Conservation (phyloP, 2,888 invertebrate genomes). For the Chorisops tibialis region DNA sequence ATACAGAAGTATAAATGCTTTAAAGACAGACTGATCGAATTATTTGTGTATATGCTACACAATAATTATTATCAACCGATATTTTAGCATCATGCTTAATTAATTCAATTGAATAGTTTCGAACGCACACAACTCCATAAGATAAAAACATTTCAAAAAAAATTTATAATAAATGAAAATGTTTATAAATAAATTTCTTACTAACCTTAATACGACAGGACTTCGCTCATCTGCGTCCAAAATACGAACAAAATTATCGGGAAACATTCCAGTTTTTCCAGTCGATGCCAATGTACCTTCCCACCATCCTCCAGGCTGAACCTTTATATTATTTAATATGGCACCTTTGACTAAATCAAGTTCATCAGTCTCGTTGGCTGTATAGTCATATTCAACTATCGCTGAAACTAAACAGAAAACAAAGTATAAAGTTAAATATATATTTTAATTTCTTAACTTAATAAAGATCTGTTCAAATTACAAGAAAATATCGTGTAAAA, state of each 20-base stretch:
- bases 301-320: conserved; percentile 86
- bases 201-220: conserved; percentile 52
- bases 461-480: not conserved
- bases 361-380: conserved; percentile 82
- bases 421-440: conserved; percentile 11
- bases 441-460: not conserved
- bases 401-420: conserved; percentile 63
- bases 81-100: too few relatives aligned
- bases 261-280: conserved; percentile 84
- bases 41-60: too few relatives aligned
- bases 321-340: conserved; percentile 74
- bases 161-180: not conserved
- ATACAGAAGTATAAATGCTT: too few relatives aligned
- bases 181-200: not conserved
- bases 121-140: not conserved
- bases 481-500: too few relatives aligned
- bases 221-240: conserved; percentile 49
- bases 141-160: not conserved
- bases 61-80: too few relatives aligned
- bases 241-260: conserved; percentile 85
- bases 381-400: conserved; percentile 81
- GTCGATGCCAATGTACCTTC: conserved; percentile 70
- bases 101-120: not conserved
- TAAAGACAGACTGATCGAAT: too few relatives aligned
- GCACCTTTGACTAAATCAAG: conserved; percentile 79